Percentiles rank a stretch among this genome's conserved stretches.
These are phyloP conservation scores for Athrips mouffetella DNA, from an alignment of 2,888 invertebrate species.

Conservation along the genomic window DNA sequence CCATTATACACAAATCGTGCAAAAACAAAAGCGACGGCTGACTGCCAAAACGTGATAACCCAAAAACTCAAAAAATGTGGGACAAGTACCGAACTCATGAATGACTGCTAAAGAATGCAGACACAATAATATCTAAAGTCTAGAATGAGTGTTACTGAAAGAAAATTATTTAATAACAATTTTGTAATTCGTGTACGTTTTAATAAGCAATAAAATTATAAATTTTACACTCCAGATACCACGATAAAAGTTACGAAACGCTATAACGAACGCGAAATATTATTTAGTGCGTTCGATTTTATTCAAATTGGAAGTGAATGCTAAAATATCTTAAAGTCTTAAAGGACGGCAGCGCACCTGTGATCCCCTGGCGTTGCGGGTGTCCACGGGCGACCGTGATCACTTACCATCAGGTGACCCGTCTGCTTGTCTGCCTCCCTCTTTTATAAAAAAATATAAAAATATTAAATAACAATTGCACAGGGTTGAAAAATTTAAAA, in stretches of 20 bases:
- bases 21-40: conserved; percentile 1
- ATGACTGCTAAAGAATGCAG: conserved; percentile 15
- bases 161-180: conserved; percentile 19
- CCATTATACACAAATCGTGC: background rate
- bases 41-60: background rate
- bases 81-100: background rate
- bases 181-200: conserved; percentile 18
- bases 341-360: too few relatives aligned
- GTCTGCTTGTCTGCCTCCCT: too few relatives aligned
- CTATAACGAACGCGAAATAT: background rate
- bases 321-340: too few relatives aligned
- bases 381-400: too few relatives aligned
- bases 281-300: too few relatives aligned
- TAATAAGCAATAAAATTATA: conserved; percentile 20
- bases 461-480: too few relatives aligned
- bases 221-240: conserved; percentile 40
- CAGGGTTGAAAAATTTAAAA: too few relatives aligned
- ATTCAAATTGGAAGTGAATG: too few relatives aligned
- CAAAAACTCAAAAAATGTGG: background rate
- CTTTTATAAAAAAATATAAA: too few relatives aligned
- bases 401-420: too few relatives aligned
- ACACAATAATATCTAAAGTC: conserved; percentile 11
- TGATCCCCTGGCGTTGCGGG: too few relatives aligned
- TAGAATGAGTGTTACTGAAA: background rate
- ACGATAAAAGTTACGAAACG: conserved; percentile 17